Base-by-base conservation (phyloP, 2,797 vertebrate species). In the Pristis pectinata region DNA sequence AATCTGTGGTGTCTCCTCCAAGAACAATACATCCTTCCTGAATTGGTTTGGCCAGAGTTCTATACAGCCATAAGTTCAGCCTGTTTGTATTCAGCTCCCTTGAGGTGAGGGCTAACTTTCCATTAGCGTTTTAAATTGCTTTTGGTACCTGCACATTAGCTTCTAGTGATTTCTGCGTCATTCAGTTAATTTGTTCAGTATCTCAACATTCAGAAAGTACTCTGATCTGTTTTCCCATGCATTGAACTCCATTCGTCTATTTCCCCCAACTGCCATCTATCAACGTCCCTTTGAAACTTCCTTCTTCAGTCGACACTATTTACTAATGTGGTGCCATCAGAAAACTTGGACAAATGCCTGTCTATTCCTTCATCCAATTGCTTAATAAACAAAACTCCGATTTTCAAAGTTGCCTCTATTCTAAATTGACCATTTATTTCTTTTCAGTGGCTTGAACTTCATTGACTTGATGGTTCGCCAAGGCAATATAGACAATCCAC, bases 391-490 rank as follows among this genome's bases (percentile, higher is more conserved):
- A 79, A 64, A 5, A 37, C 37, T 37, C 56, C 1, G 17, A 59
- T 64, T 74, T 74, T 8, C 64, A 17, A 19, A 30, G 22, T 72
- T 44, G 41, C 67, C 74, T 44, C 22, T 7, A 17, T 17, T 74
- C 92, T 94, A 44, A 72, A 41, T 53, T 94, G 92, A 34, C 44
- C 7, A 74, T 93, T 94, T 80, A 10, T 94, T 0, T 95, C 0
- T 96, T 97, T 96, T 80, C 97, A 99, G 99, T 96, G 99, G 99
- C 80, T 96, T 99, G 97, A 99, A 99, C 97, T 99, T 99, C 94
- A 97, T 99, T 95, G 99, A 99, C 96, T 96, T 99, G 97, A 99
- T 99, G 98, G 99, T 99, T 37, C 98, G 99, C 95, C 99, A 99
- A 96, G 99, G 99, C 94, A 99, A 98, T 64, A 99, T 99, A 0